These are phyloP conservation scores for Mylabris phalerata DNA, from an alignment of 1,140 invertebrate species.

Conservation along the genomic window DNA sequence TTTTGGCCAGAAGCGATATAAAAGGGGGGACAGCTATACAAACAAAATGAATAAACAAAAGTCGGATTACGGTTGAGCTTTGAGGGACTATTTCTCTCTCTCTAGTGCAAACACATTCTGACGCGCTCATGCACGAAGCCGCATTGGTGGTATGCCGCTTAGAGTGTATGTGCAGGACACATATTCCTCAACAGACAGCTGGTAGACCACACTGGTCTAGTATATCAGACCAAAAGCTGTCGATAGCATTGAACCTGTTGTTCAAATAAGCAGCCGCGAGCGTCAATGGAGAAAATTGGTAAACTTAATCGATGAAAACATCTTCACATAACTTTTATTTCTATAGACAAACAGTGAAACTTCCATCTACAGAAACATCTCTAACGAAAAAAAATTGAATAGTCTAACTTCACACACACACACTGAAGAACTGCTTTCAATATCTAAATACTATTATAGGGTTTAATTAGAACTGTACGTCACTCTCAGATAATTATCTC, in stretches of 20 bases:
- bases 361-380: background rate
- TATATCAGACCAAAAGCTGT: slow-evolving; percentile 25
- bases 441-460: slow-evolving; percentile 15
- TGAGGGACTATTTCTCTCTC: slow-evolving; percentile 16
- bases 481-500: background rate
- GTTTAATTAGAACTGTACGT: slow-evolving; percentile 18
- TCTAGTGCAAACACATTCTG: slow-evolving; percentile 26
- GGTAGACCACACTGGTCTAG: slow-evolving; percentile 18
- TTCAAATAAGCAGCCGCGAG: slow-evolving; percentile 27
- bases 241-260: slow-evolving; percentile 32
- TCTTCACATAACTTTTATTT: too few species aligned
- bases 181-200: slow-evolving; percentile 21
- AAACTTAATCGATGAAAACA: slow-evolving; percentile 25
- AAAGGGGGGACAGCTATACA: slow-evolving; percentile 19
- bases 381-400: slow-evolving; percentile 5
- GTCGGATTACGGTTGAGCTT: slow-evolving; percentile 32
- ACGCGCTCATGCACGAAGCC: slow-evolving; percentile 23
- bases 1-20: slow-evolving; percentile 12
- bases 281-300: slow-evolving; percentile 31
- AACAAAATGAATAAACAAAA: slow-evolving; percentile 39
- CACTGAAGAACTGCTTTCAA: slow-evolving; percentile 11
- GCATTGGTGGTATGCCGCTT: slow-evolving; percentile 8
- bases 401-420: slow-evolving; percentile 25
- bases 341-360: background rate
- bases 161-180: slow-evolving; percentile 7